phyloP scores from a whole-genome alignment of 2,113 vertebrate genomes.

The Alaudala cheleensis region DNA sequence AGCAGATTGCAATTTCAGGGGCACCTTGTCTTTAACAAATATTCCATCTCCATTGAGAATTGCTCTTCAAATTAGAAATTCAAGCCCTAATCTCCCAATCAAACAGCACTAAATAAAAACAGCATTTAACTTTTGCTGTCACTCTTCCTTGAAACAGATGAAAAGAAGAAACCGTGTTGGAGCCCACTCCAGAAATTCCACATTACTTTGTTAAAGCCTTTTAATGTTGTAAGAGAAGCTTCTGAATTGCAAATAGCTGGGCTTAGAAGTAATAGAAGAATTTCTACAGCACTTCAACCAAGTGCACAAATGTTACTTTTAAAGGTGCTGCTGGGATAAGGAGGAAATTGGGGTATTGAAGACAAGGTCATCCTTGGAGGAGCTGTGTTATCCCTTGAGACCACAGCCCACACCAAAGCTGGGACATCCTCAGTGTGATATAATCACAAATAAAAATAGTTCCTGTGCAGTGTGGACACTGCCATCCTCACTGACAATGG shows the following conservation, averaged over 20 bases:
- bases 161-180: neutral
- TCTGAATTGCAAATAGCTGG: neutral
- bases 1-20: slow-evolving; percentile 51
- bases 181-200: neutral
- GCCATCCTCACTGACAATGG: neutral
- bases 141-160: neutral
- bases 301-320: neutral
- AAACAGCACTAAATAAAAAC: slow-evolving; percentile 35
- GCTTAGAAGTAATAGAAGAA: neutral
- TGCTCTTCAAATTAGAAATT: slow-evolving; percentile 46
- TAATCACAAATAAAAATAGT: neutral
- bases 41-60: slow-evolving; percentile 28
- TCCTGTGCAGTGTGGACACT: neutral
- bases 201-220: neutral
- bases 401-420: neutral
- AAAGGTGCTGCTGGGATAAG: neutral
- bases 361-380: neutral
- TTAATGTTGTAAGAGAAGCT: neutral
- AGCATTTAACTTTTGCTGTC: neutral
- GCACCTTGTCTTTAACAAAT: slow-evolving; percentile 60
- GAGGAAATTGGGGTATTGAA: neutral
- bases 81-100: slow-evolving; percentile 50
- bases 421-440: neutral
- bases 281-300: neutral
- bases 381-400: neutral